Evolutionary conservation across 2,888 invertebrate genomes (phyloP).

Genomic region (Aleiodes leptofemur): DNA sequence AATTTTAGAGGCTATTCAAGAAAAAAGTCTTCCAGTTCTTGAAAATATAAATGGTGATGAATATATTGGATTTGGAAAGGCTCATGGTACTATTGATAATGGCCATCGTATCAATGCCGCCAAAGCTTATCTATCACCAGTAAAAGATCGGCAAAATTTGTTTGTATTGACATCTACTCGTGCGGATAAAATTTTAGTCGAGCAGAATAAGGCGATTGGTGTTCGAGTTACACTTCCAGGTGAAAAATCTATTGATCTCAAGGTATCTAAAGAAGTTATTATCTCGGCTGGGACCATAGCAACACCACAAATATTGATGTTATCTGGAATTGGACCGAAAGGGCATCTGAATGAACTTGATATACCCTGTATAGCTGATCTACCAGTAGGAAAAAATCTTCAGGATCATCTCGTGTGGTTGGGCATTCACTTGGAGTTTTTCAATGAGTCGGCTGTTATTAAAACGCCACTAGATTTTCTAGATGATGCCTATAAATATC

Average conservation of each 20-base stretch:
- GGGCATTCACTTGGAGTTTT: conserved; percentile 80
- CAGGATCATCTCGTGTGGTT: conserved; percentile 83
- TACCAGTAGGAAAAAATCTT: conserved; percentile 82
- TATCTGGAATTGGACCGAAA: conserved; percentile 82
- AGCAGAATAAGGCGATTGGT: conserved; percentile 76
- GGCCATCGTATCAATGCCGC: conserved; percentile 77
- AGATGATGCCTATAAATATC: conserved; percentile 71
- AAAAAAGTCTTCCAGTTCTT: conserved; percentile 69
- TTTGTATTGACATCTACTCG: conserved; percentile 67
- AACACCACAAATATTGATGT: conserved; percentile 85
- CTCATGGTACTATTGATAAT: conserved; percentile 77
- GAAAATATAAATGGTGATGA: conserved; percentile 75
- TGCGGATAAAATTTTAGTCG: conserved; percentile 66
- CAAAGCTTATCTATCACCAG: conserved; percentile 76
- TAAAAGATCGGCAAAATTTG: conserved; percentile 72
- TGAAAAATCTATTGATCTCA: conserved; percentile 75
- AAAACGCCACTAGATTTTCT: conserved; percentile 42
- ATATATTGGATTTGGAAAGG: conserved; percentile 77
- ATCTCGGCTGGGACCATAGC: conserved; percentile 86
- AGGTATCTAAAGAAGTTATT: conserved; percentile 80
- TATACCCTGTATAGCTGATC: conserved; percentile 80
- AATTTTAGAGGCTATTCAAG: conserved; percentile 69
- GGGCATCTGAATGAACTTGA: conserved; percentile 78
- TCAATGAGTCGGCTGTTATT: conserved; percentile 52
- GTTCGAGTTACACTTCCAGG: conserved; percentile 75